These are phyloP conservation scores for Acropora yongei DNA, from an alignment of 64 coral and sea anemone genomes.

Conservation along the genomic window DNA sequence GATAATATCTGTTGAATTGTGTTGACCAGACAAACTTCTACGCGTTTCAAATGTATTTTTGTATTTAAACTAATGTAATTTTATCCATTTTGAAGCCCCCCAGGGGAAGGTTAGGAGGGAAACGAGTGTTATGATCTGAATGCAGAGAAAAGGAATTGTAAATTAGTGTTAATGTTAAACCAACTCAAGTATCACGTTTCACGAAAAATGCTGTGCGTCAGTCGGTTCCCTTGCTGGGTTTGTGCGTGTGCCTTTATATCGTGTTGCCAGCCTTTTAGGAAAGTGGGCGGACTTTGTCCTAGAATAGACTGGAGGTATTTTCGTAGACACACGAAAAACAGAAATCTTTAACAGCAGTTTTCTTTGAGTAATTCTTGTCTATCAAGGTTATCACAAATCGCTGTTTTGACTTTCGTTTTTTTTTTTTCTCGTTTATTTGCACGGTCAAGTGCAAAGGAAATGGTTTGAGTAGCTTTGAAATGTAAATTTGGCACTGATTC, in stretches of 20 bases:
- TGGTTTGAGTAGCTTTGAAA: background rate
- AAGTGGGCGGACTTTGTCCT: constrained; percentile 4
- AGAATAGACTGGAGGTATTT: background rate
- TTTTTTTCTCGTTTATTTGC: background rate
- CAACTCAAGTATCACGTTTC: background rate
- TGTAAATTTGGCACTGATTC: background rate
- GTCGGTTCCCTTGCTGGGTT: background rate
- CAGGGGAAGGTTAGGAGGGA: background rate
- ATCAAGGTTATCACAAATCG: background rate
- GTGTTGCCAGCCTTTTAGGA: background rate
- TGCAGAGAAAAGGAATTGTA: background rate
- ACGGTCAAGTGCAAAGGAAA: background rate
- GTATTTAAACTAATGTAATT: background rate
- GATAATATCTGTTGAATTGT: background rate
- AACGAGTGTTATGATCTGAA: background rate
- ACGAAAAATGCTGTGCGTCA: background rate
- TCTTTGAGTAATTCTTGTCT: background rate
- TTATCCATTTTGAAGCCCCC: background rate
- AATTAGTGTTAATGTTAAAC: background rate
- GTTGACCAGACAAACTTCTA: background rate
- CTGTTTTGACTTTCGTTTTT: background rate
- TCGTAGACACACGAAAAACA: background rate
- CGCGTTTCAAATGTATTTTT: background rate
- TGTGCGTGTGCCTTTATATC: background rate
- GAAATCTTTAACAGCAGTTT: background rate